phyloP scores from a whole-genome alignment of 1,140 invertebrate species.

The Hetaerina americana region DNA sequence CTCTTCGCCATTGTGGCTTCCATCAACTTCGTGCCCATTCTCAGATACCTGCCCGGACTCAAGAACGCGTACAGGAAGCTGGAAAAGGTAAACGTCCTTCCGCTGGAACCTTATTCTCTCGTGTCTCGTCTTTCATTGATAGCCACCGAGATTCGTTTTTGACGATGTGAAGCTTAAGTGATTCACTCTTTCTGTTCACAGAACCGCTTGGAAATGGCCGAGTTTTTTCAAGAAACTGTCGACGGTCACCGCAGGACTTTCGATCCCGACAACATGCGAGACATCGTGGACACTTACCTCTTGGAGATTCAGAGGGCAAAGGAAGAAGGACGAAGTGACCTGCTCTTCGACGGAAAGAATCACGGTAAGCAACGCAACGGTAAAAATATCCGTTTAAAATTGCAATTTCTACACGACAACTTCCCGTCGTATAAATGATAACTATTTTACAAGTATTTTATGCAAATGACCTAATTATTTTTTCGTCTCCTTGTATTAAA shows the following conservation, averaged over 20 bases:
- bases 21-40: conserved; percentile 51
- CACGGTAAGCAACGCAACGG: conserved; percentile 42
- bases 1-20: conserved; percentile 55
- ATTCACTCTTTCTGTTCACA: conserved; percentile 23
- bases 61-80: conserved; percentile 59
- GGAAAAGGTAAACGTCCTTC: conserved; percentile 40
- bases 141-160: neutral
- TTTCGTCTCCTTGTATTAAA: conserved; percentile 17
- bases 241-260: conserved; percentile 64
- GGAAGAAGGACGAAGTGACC: conserved; percentile 48
- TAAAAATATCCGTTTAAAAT: neutral
- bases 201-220: conserved; percentile 70
- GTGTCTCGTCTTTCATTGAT: neutral
- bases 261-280: conserved; percentile 59
- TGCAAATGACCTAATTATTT: conserved; percentile 10
- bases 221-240: conserved; percentile 70
- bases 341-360: conserved; percentile 66
- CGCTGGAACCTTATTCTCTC: too few relatives aligned
- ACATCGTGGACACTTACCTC: conserved; percentile 76
- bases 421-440: neutral
- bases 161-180: neutral
- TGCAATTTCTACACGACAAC: neutral
- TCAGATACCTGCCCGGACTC: conserved; percentile 61
- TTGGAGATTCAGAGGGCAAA: conserved; percentile 71
- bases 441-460: neutral